These are phyloP conservation scores for Haplotaxodon microlepis DNA, from an alignment of 2,113 vertebrate genomes.

Conservation along the genomic window DNA sequence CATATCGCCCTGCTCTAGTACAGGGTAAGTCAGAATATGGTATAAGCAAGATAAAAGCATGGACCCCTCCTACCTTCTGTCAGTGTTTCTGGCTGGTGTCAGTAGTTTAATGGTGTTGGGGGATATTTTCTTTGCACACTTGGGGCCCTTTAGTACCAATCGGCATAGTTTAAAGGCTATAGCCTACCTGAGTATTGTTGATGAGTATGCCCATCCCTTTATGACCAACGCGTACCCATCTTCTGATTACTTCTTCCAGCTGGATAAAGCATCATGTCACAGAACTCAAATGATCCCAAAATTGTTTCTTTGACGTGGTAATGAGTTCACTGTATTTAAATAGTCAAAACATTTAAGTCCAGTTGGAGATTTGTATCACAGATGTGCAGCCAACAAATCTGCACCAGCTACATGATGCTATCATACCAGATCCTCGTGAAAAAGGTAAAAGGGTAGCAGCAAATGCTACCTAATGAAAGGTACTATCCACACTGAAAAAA, in stretches of 20 bases:
- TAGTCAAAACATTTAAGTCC: not conserved
- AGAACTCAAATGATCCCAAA: not conserved
- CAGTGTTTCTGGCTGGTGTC: not conserved
- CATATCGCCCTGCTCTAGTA: too few relatives aligned
- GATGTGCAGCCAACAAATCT: not conserved
- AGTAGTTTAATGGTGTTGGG: not conserved
- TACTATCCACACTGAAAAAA: not conserved
- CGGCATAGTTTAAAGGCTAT: not conserved
- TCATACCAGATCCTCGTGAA: not conserved
- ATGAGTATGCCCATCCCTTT: not conserved
- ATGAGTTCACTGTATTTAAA: not conserved
- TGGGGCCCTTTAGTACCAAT: not conserved
- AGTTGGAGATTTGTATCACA: not conserved
- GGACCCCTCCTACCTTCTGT: not conserved
- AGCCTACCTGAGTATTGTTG: not conserved
- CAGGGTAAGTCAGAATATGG: not conserved
- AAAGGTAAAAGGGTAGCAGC: not conserved
- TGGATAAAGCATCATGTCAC: not conserved
- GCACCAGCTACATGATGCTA: not conserved
- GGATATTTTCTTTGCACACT: not conserved
- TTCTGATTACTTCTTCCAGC: not conserved
- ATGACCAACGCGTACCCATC: not conserved
- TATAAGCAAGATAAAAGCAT: not conserved
- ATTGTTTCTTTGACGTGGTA: not conserved
- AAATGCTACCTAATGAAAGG: not conserved